Evolutionary conservation across 1,140 invertebrate species (phyloP), one percentile per base, ranked within the genome.

Genomic region (Heterodera carotae): DNA sequence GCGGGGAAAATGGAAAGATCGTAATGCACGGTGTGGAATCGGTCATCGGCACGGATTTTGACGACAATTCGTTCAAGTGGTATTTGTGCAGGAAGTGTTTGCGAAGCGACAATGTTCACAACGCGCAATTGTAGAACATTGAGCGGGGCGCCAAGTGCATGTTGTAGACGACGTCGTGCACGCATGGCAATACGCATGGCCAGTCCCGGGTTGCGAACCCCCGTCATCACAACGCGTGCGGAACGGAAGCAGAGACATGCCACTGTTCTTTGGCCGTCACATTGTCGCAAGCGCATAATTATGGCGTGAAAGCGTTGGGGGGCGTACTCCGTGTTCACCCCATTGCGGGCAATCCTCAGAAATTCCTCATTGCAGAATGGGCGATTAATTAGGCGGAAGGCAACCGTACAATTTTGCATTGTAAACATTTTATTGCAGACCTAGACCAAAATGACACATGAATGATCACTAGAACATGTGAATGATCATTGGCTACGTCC

Each of bases 381-480:
- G 5, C 25, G 67, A n/a, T 39, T 7, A 69, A 29, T 10, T 39
- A 69, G 2, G 29, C 31, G 29, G 29, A 69, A 69, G 8, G 43
- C 25, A 69, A 36, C 34, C 2, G 67, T 69, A 12, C 67, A 69
- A 69, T 69, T 69, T 69, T 69, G 34, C 29, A 69, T 69, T 22
- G 22, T 33, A n/a, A 69, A 25, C 34, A 29, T 31, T 39, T 69
- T 69, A 36, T 69, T 39, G n/a, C 31, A 31, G 2, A 8, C 8
- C 43, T 39, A 31, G 31, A 29, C 31, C 31, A 69, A 69, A 33
- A 31, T 33, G 5, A 6, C 2, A 10, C 27, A 3, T 7, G 31
- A 3, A 29, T n/a, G 25, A 67, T 4, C 12, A 31, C 31, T 25
- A 22, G 7, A 67, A 67, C 5, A 69, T 33, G 43, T 48, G 22